Percentiles rank a stretch among this genome's conserved stretches.
phyloP scores from a whole-genome alignment of 1,140 invertebrate genomes.

The Zelostemma sp. region DNA sequence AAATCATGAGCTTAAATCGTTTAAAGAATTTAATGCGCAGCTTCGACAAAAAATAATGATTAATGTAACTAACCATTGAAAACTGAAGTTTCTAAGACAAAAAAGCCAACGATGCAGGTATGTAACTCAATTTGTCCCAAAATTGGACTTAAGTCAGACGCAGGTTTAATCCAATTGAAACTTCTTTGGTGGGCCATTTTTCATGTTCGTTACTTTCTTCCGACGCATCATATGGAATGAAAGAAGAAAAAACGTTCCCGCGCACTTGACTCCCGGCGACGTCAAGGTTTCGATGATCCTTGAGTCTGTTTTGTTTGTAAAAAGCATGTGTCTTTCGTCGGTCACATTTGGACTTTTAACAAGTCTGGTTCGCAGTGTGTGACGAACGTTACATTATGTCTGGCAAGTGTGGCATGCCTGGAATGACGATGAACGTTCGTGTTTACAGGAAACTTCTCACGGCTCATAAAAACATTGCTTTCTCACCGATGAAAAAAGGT shows the following conservation, averaged over 20 bases:
- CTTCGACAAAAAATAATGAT: too few relatives aligned
- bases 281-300: background rate
- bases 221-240: too few relatives aligned
- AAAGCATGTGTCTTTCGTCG: background rate
- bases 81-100: too few relatives aligned
- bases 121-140: too few relatives aligned
- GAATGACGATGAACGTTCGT: constrained; percentile 23
- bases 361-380: constrained; percentile 6
- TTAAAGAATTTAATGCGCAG: too few relatives aligned
- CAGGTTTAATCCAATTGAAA: too few relatives aligned
- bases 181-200: too few relatives aligned
- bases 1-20: too few relatives aligned
- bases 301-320: background rate
- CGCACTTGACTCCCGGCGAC: background rate
- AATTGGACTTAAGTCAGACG: too few relatives aligned
- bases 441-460: background rate
- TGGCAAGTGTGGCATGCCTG: constrained; percentile 35
- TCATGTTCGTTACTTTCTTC: too few relatives aligned
- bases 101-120: too few relatives aligned
- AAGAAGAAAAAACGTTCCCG: background rate
- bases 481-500: background rate
- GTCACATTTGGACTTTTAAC: constrained; percentile 16
- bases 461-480: background rate
- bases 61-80: too few relatives aligned
- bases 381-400: constrained; percentile 32